A percentile compares a stretch with the other conserved stretches of the same genome.
Evolutionary conservation across 2,888 invertebrate genomes (phyloP).

Genomic region (Drosophila limbata): DNA sequence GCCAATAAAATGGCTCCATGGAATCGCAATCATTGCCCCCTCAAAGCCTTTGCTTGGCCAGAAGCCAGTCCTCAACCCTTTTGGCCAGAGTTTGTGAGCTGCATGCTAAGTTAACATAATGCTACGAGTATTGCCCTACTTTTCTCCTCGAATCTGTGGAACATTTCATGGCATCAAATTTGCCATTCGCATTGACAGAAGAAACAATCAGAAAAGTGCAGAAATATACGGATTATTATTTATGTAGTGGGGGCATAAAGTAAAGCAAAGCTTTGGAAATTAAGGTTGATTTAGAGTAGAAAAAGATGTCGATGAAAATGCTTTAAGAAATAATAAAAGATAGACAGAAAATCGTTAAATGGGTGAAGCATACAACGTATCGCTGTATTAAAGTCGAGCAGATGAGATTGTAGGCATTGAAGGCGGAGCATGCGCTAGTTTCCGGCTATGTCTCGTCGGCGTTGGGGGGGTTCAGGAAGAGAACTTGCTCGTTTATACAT

Average conservation of each 20-base stretch:
- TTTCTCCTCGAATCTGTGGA: slow-evolving; percentile 39
- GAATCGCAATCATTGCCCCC: slow-evolving; percentile 51
- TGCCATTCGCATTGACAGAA: slow-evolving; percentile 40
- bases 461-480: too few species aligned
- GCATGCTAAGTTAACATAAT: slow-evolving; percentile 24
- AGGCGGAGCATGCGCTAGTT: too few species aligned
- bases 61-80: slow-evolving; percentile 33
- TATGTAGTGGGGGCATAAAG: neutral
- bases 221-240: slow-evolving; percentile 24
- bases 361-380: too few species aligned
- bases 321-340: neutral
- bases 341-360: neutral
- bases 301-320: neutral
- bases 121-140: slow-evolving; percentile 30
- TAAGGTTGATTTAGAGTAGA: neutral
- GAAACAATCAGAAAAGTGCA: slow-evolving; percentile 28
- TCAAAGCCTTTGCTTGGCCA: slow-evolving; percentile 28
- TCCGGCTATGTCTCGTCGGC: too few species aligned
- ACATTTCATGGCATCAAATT: slow-evolving; percentile 53
- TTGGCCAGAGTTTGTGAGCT: slow-evolving; percentile 28
- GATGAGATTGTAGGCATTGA: too few species aligned
- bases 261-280: neutral
- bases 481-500: too few species aligned
- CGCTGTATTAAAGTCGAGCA: too few species aligned
- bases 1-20: slow-evolving; percentile 70